Base-by-base conservation (phyloP, 1,140 invertebrate genomes). In the Trachymyrmex septentrionalis region DNA sequence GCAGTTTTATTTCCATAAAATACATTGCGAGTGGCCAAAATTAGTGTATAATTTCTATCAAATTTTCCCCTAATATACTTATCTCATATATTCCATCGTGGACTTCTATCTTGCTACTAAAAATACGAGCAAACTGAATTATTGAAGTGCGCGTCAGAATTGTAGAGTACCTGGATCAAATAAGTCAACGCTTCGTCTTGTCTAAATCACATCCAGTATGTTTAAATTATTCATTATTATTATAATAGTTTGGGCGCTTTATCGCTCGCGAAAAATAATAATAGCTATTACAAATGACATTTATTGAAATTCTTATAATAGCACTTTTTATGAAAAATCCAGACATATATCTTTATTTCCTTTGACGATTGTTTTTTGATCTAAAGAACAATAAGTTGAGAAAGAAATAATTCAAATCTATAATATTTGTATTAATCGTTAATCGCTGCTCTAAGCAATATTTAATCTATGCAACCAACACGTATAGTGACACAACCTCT, bases 121-220 rank as follows among this genome's bases (percentile, higher is more conserved):
- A 84, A 90, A 90, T 90, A 90, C 69, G 38, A 44, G 44, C 59
- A n/a, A 59, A 64, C 27, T 90, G 57, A 90, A 90, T 90, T 81
- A 90, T 90, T 90, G 53, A 90, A 24, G 21, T 86, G 69, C 78
- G 88, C 89, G 89, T 90, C 89, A 90, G 89, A 90, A 90, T 90
- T 86, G 59, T 73, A 81, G 30, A 90, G 71, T 61, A 86, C 10
- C 61, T 59, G 55, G 85, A 87, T 90, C 69, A 90, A 90, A 87
- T 90, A 90, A 90, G 89, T 90, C 89, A 87, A 64, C 81, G 81
- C 69, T 87, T 78, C 63, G 80, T 64, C 88, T 89, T 78, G 64
- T 81, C 63, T 81, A 86, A 86, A 86, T 84, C 38, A 50, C 30
- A 73, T 84, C 19, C 24, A 73, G 2, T 12, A 48, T 80, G 14